Conservation (phyloP, 2,797 vertebrate genomes). For the Sebastes wilsoni region DNA sequence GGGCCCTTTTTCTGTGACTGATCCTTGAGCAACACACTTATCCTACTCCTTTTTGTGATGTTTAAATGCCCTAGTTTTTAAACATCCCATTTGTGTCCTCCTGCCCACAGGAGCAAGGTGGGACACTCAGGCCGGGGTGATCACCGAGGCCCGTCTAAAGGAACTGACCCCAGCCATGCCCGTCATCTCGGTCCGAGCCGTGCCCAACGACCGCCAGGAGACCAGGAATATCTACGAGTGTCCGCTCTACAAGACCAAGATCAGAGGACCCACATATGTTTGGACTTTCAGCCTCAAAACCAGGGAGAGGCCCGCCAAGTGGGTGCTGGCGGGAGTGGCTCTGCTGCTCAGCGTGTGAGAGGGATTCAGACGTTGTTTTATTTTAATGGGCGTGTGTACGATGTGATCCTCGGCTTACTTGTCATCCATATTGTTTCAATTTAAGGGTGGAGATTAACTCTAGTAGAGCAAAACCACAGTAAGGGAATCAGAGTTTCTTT, state of each 20-base stretch:
- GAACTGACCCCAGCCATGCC: slow-evolving; percentile 81
- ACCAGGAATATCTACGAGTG: slow-evolving; percentile 85
- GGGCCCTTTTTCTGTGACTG: background rate
- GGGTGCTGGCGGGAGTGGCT: slow-evolving; percentile 84
- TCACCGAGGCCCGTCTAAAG: slow-evolving; percentile 81
- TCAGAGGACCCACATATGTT: slow-evolving; percentile 78
- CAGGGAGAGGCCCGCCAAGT: slow-evolving; percentile 81
- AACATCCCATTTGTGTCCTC: background rate
- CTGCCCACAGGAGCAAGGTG: slow-evolving; percentile 76
- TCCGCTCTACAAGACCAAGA: slow-evolving; percentile 84
- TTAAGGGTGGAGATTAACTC: no score
- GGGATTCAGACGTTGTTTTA: background rate
- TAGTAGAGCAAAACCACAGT: slow-evolving; percentile 3
- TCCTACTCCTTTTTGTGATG: background rate
- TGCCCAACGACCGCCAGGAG: slow-evolving; percentile 81
- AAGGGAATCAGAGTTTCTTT: slow-evolving; percentile 26
- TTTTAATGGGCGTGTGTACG: background rate
- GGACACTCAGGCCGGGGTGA: slow-evolving; percentile 81
- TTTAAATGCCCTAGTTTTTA: background rate
- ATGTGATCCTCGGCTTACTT: background rate
- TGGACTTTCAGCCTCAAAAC: slow-evolving; percentile 84
- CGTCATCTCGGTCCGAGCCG: slow-evolving; percentile 81
- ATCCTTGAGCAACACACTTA: background rate
- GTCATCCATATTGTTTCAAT: background rate
- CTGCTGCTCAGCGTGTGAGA: slow-evolving; percentile 83